Evolutionary conservation across 2,797 vertebrate genomes (phyloP), one percentile per base, ranked within the genome.

Genomic region (Enteromius argenteus): DNA sequence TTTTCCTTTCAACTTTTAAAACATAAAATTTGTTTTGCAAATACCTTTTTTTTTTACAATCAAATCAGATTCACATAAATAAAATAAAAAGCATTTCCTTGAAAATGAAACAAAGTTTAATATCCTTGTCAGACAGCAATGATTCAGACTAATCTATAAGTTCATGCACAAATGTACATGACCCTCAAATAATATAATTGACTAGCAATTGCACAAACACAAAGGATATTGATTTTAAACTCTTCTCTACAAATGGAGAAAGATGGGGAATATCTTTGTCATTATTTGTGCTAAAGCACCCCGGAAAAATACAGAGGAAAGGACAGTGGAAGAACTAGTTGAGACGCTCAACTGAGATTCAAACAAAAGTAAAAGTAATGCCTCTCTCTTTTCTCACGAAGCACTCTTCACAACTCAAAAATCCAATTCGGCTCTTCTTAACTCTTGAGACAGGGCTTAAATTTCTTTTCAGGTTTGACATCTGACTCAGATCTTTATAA

Each of bases 401-500:
- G 44, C 27, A n/a, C 42, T 67, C 30, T 51, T 67, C 30, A 27
- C 44, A 77, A 19, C 46, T 35, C 44, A 23, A 39, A 80, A 80
- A 80, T 69, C 78, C 78, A 69, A 56, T 80, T 68, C 1, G 5
- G 5, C 32, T 80, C 21, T 56, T 21, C 64, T 27, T 27, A 39
- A 14, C 74, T 60, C n/a, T 23, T 42, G 74, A 76, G 53, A 17
- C 30, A n/a, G 19, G 15, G 30, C 13, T 51, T n/a, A 68, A 23
- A 27, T 42, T 13, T n/a, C 1, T 37, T 49, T 39, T 60, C 11
- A 73, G 46, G 8, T 39, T 49, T 64, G 69, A 49, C 7, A 27
- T 5, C 78, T 49, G 56, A 79, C 64, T 80, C 15, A 39, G 32
- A 80, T 68, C 78, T 68, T 39, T 68, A 80, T 15, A 39, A 53